Conservation (phyloP, 2,888 invertebrate genomes). For the Drosophila neutralis region DNA sequence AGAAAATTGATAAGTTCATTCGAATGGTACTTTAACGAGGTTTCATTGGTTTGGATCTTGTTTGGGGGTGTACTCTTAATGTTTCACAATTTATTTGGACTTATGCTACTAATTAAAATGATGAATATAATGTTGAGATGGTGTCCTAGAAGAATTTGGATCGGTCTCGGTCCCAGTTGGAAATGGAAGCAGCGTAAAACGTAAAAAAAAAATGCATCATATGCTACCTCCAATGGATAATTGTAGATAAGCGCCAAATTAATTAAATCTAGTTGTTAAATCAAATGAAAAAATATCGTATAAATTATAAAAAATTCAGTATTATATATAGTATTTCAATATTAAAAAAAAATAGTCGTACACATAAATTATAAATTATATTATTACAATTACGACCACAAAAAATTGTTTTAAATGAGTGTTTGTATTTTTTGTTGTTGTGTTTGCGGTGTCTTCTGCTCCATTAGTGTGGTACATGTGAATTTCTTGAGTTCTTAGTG, state of each 20-base stretch:
- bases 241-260: constrained; percentile 37
- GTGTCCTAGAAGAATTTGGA: constrained; percentile 26
- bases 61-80: constrained; percentile 62
- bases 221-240: constrained; percentile 23
- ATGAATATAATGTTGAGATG: constrained; percentile 74
- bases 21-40: constrained; percentile 29
- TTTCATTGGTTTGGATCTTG: constrained; percentile 45
- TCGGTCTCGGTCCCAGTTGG: constrained; percentile 22
- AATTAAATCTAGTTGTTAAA: constrained; percentile 59
- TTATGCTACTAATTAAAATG: constrained; percentile 71
- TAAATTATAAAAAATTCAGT: constrained; percentile 78
- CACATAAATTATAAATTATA: constrained; percentile 79
- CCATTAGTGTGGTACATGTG: constrained; percentile 27
- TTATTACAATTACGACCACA: constrained; percentile 79
- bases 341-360: constrained; percentile 66
- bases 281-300: constrained; percentile 73
- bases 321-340: constrained; percentile 63
- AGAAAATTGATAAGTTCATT: constrained; percentile 26
- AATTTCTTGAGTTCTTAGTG: constrained; percentile 24
- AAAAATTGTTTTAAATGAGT: constrained; percentile 68
- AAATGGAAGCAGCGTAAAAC: constrained; percentile 22
- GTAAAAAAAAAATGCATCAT: constrained; percentile 7
- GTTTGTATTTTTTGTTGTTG: constrained; percentile 40
- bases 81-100: constrained; percentile 76
- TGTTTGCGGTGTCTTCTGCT: constrained; percentile 32